Base-by-base conservation (phyloP, 2,113 vertebrate species). In the Stegastes partitus region DNA sequence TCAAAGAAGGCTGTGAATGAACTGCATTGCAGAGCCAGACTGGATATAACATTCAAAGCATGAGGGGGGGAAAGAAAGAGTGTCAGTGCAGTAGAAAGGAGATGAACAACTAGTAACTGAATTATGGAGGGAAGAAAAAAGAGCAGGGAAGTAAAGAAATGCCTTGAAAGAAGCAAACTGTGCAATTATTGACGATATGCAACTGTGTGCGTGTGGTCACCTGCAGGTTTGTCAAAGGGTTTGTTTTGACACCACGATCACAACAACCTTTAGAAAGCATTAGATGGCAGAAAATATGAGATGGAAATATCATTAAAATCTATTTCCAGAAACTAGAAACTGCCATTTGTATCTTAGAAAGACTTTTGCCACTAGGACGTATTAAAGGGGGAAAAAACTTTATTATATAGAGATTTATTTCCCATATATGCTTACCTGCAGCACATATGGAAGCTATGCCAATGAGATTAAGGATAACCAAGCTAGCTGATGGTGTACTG, bases 21-120 rank as follows among this genome's bases (percentile, higher is more conserved):
- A 80, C 87, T 83, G 74, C 86, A 89, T 61, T 81, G 81, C 79
- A 87, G 77, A 69, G 71, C 37, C 51, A 66, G 31, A 75, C 37
- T 82, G 28, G 53, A 77, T 82, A 56, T 45, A 77, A 51, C 49
- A 79, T 78, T 69, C 51, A 81, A 23, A 59, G 77, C 53, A 77
- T 67, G 72, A 62, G 3, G 25, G 3, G 25, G 31, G 42, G 28
- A 22, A 37, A 58, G 51, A 74, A 42, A 61, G 54, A 74, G 67
- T 0, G 22, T 53, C 34, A 78, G 26, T 55, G 53, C 8, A 50
- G 69, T 3, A 55, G 51, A 63, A 61, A 68, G 9, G 50, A 68
- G 23, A 74, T 21, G 78, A 73, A 84, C 25, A 54, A 72, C 73
- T 5, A 42, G 16, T 18, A 55, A 10, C 25, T 65, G 37, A 84